These are phyloP conservation scores for Zaprionus lachaisei DNA, from an alignment of 1,140 invertebrate genomes.

Conservation along the genomic window DNA sequence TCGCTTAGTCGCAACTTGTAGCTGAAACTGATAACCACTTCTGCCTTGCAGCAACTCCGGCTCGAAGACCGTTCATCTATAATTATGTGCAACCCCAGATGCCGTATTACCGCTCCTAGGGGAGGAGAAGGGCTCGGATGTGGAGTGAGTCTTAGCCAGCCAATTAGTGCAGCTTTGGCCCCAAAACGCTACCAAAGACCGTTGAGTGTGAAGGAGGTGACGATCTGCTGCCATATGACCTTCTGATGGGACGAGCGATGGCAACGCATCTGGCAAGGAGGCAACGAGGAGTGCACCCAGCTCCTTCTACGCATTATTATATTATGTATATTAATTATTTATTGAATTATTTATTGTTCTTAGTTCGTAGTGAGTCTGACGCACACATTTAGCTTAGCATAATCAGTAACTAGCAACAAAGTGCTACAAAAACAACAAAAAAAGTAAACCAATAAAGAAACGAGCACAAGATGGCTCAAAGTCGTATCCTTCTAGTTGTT, in stretches of 20 bases:
- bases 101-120: conserved; percentile 70
- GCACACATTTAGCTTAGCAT: conserved; percentile 74
- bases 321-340: conserved; percentile 56
- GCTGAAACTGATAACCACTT: conserved; percentile 7
- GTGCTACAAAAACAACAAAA: conserved; percentile 74
- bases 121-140: no score
- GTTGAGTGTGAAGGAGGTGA: conserved; percentile 46
- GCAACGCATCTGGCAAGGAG: conserved; percentile 35
- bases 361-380: conserved; percentile 53
- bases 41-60: conserved; percentile 62
- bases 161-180: conserved; percentile 59
- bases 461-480: conserved; percentile 59
- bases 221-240: conserved; percentile 73
- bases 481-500: conserved; percentile 33
- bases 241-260: conserved; percentile 40
- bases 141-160: conserved; percentile 53
- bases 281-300: conserved; percentile 53
- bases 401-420: conserved; percentile 69
- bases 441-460: conserved; percentile 52
- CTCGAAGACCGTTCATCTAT: conserved; percentile 72
- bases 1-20: neutral
- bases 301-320: conserved; percentile 48
- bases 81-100: conserved; percentile 77
- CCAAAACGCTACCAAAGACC: conserved; percentile 68
- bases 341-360: conserved; percentile 57